Evolutionary conservation across 2,113 vertebrate genomes (phyloP).

Genomic region (Gnathonemus longibarbis): DNA sequence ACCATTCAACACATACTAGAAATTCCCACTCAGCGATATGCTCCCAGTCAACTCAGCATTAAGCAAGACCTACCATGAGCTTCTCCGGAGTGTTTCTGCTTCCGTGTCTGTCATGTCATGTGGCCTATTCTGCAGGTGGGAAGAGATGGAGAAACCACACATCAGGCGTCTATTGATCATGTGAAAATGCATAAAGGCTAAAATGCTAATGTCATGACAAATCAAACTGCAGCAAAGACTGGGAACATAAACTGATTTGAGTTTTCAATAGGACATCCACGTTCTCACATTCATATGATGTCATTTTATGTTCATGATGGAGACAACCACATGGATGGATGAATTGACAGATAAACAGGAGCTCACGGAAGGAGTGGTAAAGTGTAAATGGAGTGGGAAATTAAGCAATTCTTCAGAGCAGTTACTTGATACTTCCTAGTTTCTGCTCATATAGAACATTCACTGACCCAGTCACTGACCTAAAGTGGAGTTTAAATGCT

Average conservation of each 20-base stretch:
- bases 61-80: slow-evolving; percentile 54
- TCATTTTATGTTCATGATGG: background rate
- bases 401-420: background rate
- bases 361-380: background rate
- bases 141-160: background rate
- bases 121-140: slow-evolving; percentile 45
- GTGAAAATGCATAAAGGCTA: background rate
- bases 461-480: background rate
- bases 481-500: background rate
- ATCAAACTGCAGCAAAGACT: background rate
- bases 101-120: slow-evolving; percentile 47
- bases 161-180: background rate
- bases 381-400: background rate
- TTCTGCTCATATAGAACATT: background rate
- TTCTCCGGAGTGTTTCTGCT: slow-evolving; percentile 47
- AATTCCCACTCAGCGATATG: background rate
- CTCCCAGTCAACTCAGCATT: background rate
- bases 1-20: background rate
- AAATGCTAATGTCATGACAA: background rate
- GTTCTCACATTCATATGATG: background rate
- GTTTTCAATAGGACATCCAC: background rate
- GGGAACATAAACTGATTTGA: background rate
- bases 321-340: background rate
- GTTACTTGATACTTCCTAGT: background rate
- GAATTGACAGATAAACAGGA: background rate